Percentiles rank a stretch among this genome's conserved stretches.
phyloP scores from a whole-genome alignment of 1,140 invertebrate genomes.

The Hylaeus anthracinus region DNA sequence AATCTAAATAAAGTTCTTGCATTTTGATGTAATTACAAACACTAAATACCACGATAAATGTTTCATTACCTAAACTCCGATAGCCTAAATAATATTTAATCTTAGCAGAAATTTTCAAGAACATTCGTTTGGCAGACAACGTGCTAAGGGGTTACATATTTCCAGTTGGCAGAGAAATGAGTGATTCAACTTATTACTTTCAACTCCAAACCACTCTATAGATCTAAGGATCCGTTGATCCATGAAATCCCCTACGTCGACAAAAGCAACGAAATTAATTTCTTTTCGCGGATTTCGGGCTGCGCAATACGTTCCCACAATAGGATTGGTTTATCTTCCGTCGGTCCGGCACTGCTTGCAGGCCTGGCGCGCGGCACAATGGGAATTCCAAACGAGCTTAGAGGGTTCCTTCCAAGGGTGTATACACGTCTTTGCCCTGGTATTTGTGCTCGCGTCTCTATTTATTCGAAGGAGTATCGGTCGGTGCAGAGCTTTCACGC shows the following conservation, averaged over 20 bases:
- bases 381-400: slow-evolving; percentile 61
- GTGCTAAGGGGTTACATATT: no score
- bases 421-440: slow-evolving; percentile 21
- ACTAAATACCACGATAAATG: no score
- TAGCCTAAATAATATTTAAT: no score
- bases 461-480: slow-evolving; percentile 18
- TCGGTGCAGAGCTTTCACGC: neutral
- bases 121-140: no score
- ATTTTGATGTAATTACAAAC: no score
- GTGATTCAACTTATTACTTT: no score
- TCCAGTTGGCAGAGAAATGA: no score
- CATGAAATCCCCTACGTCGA: neutral
- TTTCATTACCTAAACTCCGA: no score
- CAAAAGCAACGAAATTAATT: slow-evolving; percentile 19
- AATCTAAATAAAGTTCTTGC: no score
- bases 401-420: slow-evolving; percentile 23
- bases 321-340: slow-evolving; percentile 37
- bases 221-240: neutral
- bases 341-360: slow-evolving; percentile 10
- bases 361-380: slow-evolving; percentile 42
- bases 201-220: no score
- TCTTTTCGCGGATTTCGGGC: slow-evolving; percentile 15
- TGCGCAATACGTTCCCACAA: slow-evolving; percentile 23
- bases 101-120: no score
- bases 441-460: slow-evolving; percentile 21